Percentiles rank a stretch among this genome's conserved stretches.
Evolutionary conservation across 2,888 invertebrate species (phyloP).

Genomic region (Ophion ventricosus): DNA sequence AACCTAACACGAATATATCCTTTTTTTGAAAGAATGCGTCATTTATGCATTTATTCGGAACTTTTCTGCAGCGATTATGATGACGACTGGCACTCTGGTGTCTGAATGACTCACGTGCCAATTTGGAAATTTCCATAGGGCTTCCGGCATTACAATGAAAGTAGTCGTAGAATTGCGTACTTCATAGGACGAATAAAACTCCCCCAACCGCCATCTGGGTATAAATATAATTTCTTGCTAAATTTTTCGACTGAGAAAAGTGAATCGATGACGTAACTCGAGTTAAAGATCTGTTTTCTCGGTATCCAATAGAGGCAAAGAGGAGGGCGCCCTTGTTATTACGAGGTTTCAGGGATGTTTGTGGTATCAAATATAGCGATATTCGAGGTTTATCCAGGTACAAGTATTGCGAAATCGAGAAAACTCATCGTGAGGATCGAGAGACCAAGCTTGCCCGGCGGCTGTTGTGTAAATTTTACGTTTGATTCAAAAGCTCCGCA

Average conservation of each 20-base stretch:
- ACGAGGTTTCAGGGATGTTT: constrained; percentile 74
- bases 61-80: not conserved
- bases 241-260: constrained; percentile 32
- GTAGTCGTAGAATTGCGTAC: too few relatives aligned
- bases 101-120: not conserved
- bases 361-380: constrained; percentile 76
- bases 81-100: not conserved
- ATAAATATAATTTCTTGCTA: constrained; percentile 57
- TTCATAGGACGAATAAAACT: not conserved
- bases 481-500: constrained; percentile 82
- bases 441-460: constrained; percentile 71
- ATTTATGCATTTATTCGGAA: not conserved
- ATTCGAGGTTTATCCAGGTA: constrained; percentile 41
- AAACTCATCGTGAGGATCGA: constrained; percentile 39
- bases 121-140: not conserved
- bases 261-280: constrained; percentile 10
- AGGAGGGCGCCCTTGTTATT: constrained; percentile 71
- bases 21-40: not conserved
- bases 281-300: constrained; percentile 20
- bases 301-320: constrained; percentile 26
- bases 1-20: too few relatives aligned
- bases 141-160: not conserved
- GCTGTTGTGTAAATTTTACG: constrained; percentile 81
- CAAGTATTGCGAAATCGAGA: constrained; percentile 57
- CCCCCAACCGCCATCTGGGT: not conserved